Evolutionary conservation across 2,797 vertebrate genomes (phyloP).

Genomic region (Oreortyx pictus): DNA sequence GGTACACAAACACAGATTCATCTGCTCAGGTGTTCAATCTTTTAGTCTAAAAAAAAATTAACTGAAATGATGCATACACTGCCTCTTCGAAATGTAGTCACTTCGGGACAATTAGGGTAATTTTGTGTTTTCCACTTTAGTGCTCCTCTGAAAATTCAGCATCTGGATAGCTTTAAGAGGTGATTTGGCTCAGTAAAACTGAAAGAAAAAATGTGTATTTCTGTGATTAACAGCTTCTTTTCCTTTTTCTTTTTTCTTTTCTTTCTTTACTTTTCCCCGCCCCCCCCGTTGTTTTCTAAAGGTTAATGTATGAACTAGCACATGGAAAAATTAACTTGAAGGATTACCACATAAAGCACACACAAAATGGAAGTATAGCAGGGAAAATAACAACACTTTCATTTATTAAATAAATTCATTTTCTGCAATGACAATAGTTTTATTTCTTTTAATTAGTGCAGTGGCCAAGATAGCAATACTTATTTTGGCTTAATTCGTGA

Average conservation of each 20-base stretch:
- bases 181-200: constrained; percentile 38
- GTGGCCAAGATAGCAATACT: not conserved
- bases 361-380: not conserved
- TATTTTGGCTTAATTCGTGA: not conserved
- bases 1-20: constrained; percentile 11
- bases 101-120: constrained; percentile 62
- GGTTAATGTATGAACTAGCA: not conserved
- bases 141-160: constrained; percentile 53
- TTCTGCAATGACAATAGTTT: not conserved
- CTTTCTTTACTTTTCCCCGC: not conserved
- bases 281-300: not conserved
- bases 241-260: constrained; percentile 6
- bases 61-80: constrained; percentile 1
- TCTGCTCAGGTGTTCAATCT: constrained; percentile 27
- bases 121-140: constrained; percentile 67
- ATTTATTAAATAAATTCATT: not conserved
- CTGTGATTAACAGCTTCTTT: not conserved
- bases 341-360: not conserved
- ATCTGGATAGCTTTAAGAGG: constrained; percentile 72
- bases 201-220: constrained; percentile 18
- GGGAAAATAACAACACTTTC: not conserved
- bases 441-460: not conserved
- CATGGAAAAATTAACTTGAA: not conserved
- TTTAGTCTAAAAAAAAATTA: constrained; percentile 23
- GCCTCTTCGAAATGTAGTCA: constrained; percentile 58